Percentiles rank a stretch among this genome's conserved stretches.
Evolutionary conservation across 2,797 vertebrate species (phyloP).

Genomic region (Lophius americanus): DNA sequence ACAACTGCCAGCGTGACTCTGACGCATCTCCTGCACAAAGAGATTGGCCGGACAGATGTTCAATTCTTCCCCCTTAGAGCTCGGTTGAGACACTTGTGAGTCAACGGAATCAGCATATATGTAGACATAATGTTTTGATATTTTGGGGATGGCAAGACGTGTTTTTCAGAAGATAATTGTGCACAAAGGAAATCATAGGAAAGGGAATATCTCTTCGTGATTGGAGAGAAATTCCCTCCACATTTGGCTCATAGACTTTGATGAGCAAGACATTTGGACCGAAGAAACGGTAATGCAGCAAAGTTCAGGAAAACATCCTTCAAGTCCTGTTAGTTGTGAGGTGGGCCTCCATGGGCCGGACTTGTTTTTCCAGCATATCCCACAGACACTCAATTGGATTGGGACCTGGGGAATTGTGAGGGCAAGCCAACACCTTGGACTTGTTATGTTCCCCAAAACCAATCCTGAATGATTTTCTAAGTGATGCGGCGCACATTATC

Average conservation of each 20-base stretch:
- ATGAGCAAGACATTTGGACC: too few species aligned
- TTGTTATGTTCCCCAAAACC: too few species aligned
- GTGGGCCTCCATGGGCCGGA: too few species aligned
- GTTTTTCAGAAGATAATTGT: neutral
- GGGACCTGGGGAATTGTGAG: too few species aligned
- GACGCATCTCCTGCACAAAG: conserved; percentile 63
- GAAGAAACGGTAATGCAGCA: too few species aligned
- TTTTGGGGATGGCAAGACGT: neutral
- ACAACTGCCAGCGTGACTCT: conserved; percentile 52
- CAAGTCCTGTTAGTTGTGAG: too few species aligned
- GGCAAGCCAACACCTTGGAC: too few species aligned
- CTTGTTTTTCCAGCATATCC: too few species aligned
- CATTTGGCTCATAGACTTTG: neutral
- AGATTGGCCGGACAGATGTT: conserved; percentile 53
- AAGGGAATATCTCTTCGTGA: neutral
- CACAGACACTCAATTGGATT: too few species aligned
- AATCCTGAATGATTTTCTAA: too few species aligned
- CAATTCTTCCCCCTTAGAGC: conserved; percentile 41
- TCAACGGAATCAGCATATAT: conserved; percentile 12
- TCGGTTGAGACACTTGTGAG: conserved; percentile 18
- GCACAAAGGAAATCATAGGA: neutral
- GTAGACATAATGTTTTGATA: neutral
- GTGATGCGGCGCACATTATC: too few species aligned
- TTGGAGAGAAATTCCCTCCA: neutral
- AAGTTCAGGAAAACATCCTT: too few species aligned